These are phyloP conservation scores for Chymomyza caudatula DNA, from an alignment of 2,888 invertebrate genomes.

Conservation along the genomic window DNA sequence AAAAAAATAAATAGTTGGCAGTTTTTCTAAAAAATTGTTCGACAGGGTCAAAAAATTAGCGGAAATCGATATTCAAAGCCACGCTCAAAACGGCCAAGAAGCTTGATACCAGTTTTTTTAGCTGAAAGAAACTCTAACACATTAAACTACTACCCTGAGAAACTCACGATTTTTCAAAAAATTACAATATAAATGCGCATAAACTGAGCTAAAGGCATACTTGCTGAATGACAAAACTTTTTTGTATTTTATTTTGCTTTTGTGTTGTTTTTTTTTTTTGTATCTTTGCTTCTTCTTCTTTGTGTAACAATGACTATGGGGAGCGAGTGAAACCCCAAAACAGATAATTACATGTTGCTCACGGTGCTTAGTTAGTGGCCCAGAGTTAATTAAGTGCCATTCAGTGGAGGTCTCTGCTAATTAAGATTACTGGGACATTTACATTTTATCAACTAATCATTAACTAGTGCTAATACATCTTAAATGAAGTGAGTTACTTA, in stretches of 20 bases:
- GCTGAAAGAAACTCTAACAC: too few species aligned
- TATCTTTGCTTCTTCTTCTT: background rate
- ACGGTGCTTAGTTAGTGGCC: constrained; percentile 16
- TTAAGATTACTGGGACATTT: background rate
- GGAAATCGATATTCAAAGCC: too few species aligned
- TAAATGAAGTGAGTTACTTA: background rate
- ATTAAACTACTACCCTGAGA: too few species aligned
- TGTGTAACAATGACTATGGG: background rate
- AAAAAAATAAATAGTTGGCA: too few species aligned
- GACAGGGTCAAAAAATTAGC: too few species aligned
- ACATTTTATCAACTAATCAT: background rate
- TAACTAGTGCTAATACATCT: background rate
- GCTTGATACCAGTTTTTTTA: too few species aligned
- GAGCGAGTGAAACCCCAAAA: background rate
- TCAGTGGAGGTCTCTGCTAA: background rate
- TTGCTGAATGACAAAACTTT: constrained; percentile 59
- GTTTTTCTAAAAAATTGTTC: too few species aligned
- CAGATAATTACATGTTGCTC: constrained; percentile 43
- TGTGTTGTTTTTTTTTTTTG: background rate
- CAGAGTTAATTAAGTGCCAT: background rate
- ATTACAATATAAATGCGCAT: background rate
- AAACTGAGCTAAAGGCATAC: background rate
- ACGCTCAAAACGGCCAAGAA: too few species aligned
- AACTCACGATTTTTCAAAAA: background rate
- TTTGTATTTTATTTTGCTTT: constrained; percentile 26